Base-by-base conservation (phyloP, 2,113 vertebrate genomes). In the Plotosus lineatus region DNA sequence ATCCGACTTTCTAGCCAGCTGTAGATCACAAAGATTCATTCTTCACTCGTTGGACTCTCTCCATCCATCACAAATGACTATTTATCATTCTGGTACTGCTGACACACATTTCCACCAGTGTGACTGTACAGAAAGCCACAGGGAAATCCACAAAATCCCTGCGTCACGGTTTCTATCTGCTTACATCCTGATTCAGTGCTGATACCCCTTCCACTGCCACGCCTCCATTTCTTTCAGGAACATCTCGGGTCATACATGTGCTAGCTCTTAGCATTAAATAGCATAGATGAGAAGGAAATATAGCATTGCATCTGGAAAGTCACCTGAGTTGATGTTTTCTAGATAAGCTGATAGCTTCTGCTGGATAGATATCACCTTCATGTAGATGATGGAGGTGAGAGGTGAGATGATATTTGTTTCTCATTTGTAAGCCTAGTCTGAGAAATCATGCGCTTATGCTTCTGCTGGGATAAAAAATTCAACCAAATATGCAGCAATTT, bases 11-110 rank as follows among this genome's bases (percentile, higher is more conserved):
- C 63, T 23, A 73, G 77, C 77, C 60, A 56, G 75, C 75, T 60
- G 78, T 87, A 87, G 83, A 85, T 87, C 86, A 87, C 68, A 36
- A 65, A 77, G 74, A 87, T 85, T 85, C 82, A 85, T 78, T 60
- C 79, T 77, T 48, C 77, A 66, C 81, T 55, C 65, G 71, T 38
- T 83, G 82, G 80, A 75, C 66, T 48, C 53, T 60, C 55, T 56
- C 81, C 85, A 83, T 63, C 36, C 82, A 71, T 81, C 71, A 83
- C 58, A 77, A 81, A 76, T 48, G 75, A 74, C 76, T 66, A 83
- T 78, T 69, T 81, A 82, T 81, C 74, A 78, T 71, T 56, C 28
- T 68, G 26, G 53, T 48, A 53, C 72, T 55, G 79, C 78, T 83
- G 82, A 86, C 83, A 82, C 48, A 77, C 77, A 76, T 61, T 65